Evolutionary conservation across 2,888 invertebrate genomes (phyloP).

Genomic region (Agrypnus murinus): DNA sequence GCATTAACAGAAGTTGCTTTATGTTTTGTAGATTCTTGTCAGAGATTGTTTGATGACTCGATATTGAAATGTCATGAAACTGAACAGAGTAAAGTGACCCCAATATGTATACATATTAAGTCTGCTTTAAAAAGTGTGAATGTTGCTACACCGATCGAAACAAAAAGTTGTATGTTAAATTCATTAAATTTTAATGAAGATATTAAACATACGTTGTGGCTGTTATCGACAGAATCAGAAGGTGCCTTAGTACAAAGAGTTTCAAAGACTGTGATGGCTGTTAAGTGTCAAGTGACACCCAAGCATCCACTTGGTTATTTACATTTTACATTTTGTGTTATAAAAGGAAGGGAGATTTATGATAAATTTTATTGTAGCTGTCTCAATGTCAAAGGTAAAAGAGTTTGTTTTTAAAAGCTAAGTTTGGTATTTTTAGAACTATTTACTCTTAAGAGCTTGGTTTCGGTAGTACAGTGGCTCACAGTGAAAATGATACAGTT

Average conservation of each 20-base stretch:
- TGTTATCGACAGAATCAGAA: slow-evolving; percentile 76
- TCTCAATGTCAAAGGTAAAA: slow-evolving; percentile 46
- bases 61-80: slow-evolving; percentile 74
- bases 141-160: slow-evolving; percentile 76
- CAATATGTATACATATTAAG: slow-evolving; percentile 77
- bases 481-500: no score
- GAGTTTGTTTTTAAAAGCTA: background rate
- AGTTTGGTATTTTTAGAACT: background rate
- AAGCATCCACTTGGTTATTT: slow-evolving; percentile 82
- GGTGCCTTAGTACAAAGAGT: slow-evolving; percentile 81
- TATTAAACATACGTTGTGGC: slow-evolving; percentile 76
- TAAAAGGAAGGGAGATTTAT: slow-evolving; percentile 70
- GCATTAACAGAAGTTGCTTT: slow-evolving; percentile 67
- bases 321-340: slow-evolving; percentile 77
- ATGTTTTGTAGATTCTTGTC: slow-evolving; percentile 76
- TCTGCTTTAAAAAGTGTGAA: slow-evolving; percentile 78
- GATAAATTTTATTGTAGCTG: slow-evolving; percentile 76
- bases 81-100: slow-evolving; percentile 50
- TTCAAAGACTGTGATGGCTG: slow-evolving; percentile 81
- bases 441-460: no score
- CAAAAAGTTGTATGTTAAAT: slow-evolving; percentile 77
- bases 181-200: slow-evolving; percentile 76
- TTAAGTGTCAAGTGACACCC: slow-evolving; percentile 79
- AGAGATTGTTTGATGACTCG: slow-evolving; percentile 73
- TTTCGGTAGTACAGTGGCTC: no score